phyloP scores from a whole-genome alignment of 1,140 invertebrate genomes.

The Elysia chlorotica region DNA sequence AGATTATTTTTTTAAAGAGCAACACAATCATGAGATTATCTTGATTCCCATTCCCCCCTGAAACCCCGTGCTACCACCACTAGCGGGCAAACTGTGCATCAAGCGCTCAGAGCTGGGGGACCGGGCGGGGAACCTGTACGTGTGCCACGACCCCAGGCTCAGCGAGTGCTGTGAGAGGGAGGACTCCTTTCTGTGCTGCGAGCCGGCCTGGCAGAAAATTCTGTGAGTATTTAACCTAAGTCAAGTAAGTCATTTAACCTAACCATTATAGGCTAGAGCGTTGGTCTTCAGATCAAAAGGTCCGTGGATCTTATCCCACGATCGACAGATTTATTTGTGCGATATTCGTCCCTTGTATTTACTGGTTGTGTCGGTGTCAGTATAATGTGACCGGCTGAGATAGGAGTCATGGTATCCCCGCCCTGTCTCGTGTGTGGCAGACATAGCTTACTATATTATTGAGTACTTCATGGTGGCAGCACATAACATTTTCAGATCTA shows the following conservation, averaged over 20 bases:
- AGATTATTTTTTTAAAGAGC: too few species aligned
- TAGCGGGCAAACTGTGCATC: conserved; percentile 24
- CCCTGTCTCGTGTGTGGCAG: too few species aligned
- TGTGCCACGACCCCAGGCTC: conserved; percentile 19
- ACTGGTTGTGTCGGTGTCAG: neutral
- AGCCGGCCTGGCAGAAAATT: conserved; percentile 9
- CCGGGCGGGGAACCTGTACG: conserved; percentile 30
- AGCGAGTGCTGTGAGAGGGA: conserved; percentile 30
- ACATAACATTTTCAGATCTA: too few species aligned
- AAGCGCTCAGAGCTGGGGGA: conserved; percentile 31
- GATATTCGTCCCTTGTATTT: neutral
- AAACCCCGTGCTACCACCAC: neutral
- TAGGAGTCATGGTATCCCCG: too few species aligned
- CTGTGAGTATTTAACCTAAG: too few species aligned
- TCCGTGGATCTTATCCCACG: neutral
- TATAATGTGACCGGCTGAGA: neutral
- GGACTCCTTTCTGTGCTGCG: conserved; percentile 28
- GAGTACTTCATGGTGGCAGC: too few species aligned
- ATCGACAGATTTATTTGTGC: neutral
- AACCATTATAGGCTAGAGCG: neutral
- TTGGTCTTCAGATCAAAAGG: neutral
- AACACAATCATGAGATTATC: neutral
- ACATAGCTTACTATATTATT: too few species aligned
- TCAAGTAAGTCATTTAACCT: too few species aligned
- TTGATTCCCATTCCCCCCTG: neutral